Base-by-base conservation (phyloP, 1,140 invertebrate genomes). In the Latrodectus geometricus region DNA sequence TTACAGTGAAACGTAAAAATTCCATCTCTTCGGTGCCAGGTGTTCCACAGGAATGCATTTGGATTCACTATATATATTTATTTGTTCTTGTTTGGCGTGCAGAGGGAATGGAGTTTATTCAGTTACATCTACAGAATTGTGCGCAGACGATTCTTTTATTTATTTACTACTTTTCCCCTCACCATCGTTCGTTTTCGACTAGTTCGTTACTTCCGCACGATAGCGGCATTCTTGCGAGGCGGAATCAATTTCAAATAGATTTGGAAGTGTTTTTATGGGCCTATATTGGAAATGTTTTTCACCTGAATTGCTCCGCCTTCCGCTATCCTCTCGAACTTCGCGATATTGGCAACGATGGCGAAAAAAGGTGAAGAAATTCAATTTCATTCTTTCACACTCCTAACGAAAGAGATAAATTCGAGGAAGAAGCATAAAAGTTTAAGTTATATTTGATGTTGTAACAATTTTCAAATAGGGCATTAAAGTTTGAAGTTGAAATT, bases 211-310 rank as follows among this genome's bases (percentile, higher is more conserved):
- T 73, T 73, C 49, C 52, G n/a, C 48, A 17, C 23, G 79, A 80
- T 54, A 49, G 78, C 9, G 35, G 20, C 48, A 48, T 66, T 78
- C 66, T 80, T 52, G 54, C 20, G 49, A 80, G 66, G 54, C 66
- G 20, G 65, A 80, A 82, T 73, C 79, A 82, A 82, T 82, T 82
- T 73, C 68, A 82, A 82, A 73, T 54, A 73, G 79, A 82, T 72
- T 82, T 82, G 14, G 54, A 82, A 82, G 4, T 35, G 14, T 23
- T 73, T 56, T 72, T 48, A 73, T 48, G 70, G 15, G 21, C n/a
- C 9, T 35, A 12, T 35, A 49, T 49, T 49, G 69, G 54, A 66
- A 82, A 82, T 80, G 66, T 70, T 80, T 70, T 76, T 49, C 20
- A 50, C 50, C 52, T 75, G 73, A 20, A 56, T 20, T 48, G 48